These are phyloP conservation scores for Zaprionus obscuricornis DNA, from an alignment of 2,888 invertebrate species.

Conservation along the genomic window DNA sequence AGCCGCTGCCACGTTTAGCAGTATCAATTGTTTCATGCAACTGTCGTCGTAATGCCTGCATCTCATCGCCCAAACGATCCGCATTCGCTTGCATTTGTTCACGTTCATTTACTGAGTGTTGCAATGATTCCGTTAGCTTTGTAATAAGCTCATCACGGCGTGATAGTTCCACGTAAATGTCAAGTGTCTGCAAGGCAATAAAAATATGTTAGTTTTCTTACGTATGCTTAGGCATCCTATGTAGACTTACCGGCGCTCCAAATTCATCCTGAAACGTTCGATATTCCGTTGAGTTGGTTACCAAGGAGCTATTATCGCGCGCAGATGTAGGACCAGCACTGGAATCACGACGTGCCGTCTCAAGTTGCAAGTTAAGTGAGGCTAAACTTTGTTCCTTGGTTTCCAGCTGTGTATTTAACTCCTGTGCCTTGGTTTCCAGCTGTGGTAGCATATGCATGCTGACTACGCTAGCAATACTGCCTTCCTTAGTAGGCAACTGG, in stretches of 20 bases:
- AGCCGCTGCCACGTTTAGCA: conserved; percentile 74
- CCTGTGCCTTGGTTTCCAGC: conserved; percentile 80
- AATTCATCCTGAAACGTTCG: conserved; percentile 89
- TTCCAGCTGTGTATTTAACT: conserved; percentile 77
- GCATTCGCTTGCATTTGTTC: conserved; percentile 87
- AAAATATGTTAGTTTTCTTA: conserved; percentile 1
- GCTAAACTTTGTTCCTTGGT: conserved; percentile 81
- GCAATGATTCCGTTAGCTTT: conserved; percentile 88
- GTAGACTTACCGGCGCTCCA: conserved; percentile 87
- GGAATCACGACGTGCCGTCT: conserved; percentile 68
- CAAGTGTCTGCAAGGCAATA: conserved; percentile 86
- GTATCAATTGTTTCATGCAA: conserved; percentile 83
- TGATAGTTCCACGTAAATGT: conserved; percentile 88
- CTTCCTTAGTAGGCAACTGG: conserved; percentile 40
- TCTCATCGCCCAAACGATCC: conserved; percentile 86
- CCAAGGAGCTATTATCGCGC: conserved; percentile 80
- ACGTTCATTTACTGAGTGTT: conserved; percentile 87
- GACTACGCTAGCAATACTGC: conserved; percentile 60
- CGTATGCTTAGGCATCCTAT: too few species aligned
- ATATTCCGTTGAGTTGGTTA: conserved; percentile 87
- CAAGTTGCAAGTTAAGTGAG: conserved; percentile 80
- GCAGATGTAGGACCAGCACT: conserved; percentile 77
- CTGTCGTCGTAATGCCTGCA: conserved; percentile 84
- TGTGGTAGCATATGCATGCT: conserved; percentile 80
- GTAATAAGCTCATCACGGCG: conserved; percentile 89